These are phyloP conservation scores for Cataglyphis altisquamis DNA, from an alignment of 2,888 invertebrate genomes.

Conservation along the genomic window DNA sequence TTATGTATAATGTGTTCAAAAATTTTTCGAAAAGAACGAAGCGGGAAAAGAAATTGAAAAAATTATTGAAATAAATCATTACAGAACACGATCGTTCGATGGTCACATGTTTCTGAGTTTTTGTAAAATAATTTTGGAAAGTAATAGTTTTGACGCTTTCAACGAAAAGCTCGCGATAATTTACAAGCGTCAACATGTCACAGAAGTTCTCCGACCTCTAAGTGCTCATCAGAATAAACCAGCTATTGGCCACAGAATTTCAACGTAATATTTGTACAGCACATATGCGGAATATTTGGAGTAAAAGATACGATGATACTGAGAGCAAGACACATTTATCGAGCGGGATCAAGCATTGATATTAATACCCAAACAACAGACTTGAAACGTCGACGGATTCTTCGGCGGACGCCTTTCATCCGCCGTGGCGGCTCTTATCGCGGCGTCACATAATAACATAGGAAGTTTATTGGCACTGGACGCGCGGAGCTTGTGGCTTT, in stretches of 20 bases:
- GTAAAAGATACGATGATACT: conserved; percentile 20
- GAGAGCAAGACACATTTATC: conserved; percentile 14
- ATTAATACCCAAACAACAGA: conserved; percentile 44
- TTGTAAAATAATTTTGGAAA: conserved; percentile 22
- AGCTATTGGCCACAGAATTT: not conserved
- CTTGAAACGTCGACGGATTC: conserved; percentile 50
- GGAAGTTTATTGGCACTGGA: conserved; percentile 65
- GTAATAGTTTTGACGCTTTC: conserved; percentile 26
- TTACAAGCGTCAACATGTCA: conserved; percentile 55
- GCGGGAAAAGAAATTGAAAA: not conserved
- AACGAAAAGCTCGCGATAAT: conserved; percentile 55
- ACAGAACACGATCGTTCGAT: not conserved
- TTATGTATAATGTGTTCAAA: conserved; percentile 3
- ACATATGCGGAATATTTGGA: not conserved
- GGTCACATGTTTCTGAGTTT: conserved; percentile 30
- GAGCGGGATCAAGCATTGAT: conserved; percentile 47
- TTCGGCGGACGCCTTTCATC: conserved; percentile 64
- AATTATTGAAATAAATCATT: not conserved
- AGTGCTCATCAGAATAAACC: conserved; percentile 10
- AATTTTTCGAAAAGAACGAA: not conserved
- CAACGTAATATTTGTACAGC: not conserved
- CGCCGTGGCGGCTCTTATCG: conserved; percentile 61
- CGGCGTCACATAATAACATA: conserved; percentile 66
- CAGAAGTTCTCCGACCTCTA: conserved; percentile 55
- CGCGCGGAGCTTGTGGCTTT: conserved; percentile 9